Evolutionary conservation across 2,888 invertebrate species (phyloP).

Genomic region (Tromatobia lineatoria): DNA sequence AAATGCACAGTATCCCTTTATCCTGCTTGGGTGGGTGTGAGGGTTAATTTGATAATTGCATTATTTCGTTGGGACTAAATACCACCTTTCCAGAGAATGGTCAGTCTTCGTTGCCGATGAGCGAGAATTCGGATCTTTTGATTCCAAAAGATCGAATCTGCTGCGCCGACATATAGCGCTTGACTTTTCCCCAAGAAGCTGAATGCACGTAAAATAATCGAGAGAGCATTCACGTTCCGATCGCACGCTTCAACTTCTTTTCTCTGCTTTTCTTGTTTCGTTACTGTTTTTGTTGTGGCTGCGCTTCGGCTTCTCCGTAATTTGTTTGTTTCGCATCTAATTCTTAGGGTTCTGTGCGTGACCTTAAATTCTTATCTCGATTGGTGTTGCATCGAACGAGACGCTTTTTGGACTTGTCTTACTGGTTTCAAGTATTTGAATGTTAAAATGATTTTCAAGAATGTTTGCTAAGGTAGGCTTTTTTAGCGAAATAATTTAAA

Average conservation of each 20-base stretch:
- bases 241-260: conserved; percentile 12
- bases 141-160: conserved; percentile 28
- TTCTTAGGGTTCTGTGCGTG: background rate
- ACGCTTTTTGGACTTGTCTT: background rate
- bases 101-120: conserved; percentile 69
- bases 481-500: too few species aligned
- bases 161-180: background rate
- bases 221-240: conserved; percentile 26
- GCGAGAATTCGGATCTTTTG: conserved; percentile 15
- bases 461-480: too few species aligned
- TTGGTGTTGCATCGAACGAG: background rate
- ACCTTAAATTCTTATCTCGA: background rate
- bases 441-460: background rate
- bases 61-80: conserved; percentile 81
- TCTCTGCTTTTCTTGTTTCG: background rate
- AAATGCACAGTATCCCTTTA: conserved; percentile 10
- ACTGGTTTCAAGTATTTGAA: background rate
- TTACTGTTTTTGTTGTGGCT: conserved; percentile 54
- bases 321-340: conserved; percentile 26
- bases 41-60: conserved; percentile 83
- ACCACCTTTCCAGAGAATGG: conserved; percentile 80
- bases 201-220: background rate
- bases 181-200: conserved; percentile 24
- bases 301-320: conserved; percentile 28
- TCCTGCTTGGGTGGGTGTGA: conserved; percentile 76